Base-by-base conservation (phyloP, 2,888 invertebrate genomes). In the Magallana nippona region DNA sequence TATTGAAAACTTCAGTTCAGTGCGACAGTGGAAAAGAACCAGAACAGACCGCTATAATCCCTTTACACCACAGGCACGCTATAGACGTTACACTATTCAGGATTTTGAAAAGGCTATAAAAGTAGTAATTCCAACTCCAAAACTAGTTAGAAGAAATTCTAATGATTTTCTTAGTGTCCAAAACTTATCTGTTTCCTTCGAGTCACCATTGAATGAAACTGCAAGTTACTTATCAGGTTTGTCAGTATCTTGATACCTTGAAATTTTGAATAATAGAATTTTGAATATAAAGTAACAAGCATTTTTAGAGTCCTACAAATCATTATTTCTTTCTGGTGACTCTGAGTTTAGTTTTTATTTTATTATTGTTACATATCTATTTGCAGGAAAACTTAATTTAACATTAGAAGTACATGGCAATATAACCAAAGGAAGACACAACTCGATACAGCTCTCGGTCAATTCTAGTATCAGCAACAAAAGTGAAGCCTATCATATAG, bases 11-110 rank as follows among this genome's bases (percentile, higher is more conserved):
- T 91, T 91, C 77, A 84, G 79, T 0, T 87, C 84, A 58, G 87
- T 87, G 2, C 87, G 88, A 60, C 89, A 91, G 81, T 92, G 90
- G 87, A 91, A 91, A 82, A 84, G 92, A 44, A 89, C 88, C 60
- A 82, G 79, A 0, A 58, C 82, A 58, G 91, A 90, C 71, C 60
- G 78, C 10, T 92, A 90, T 82, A 88, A 90, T 71, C 92, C 92
- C 0, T 91, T 88, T 82, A 90, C 91, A 0, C 88, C 91, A 10
- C 78, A 85, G 44, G 87, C 88, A 27, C 80, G 91, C 84, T 91
- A 55, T 86, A 90, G 78, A 81, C 87, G 83, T 84, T 91, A 91
- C 82, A 83, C 55, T 1, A 58, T 55, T 22, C 27, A 17, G 1
- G 63, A 79, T 10, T 17, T 27, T 5, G 56, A 71, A 19, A 57